A percentile compares a stretch with the other conserved stretches of the same genome.
phyloP scores from a whole-genome alignment of 2,888 invertebrate genomes.

The Parnassius mnemosyne region DNA sequence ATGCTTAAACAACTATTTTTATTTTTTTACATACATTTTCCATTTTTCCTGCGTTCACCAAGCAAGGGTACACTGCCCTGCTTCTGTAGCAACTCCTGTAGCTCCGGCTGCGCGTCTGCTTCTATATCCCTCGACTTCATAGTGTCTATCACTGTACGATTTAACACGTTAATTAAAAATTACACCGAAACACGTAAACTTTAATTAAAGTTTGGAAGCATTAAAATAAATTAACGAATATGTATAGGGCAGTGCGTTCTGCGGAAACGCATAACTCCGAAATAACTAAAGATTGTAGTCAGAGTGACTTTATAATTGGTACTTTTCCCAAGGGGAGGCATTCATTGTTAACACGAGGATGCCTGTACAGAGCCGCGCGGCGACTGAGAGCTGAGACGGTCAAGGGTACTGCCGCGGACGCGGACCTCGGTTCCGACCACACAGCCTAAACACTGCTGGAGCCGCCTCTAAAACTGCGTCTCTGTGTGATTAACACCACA shows the following conservation, averaged over 20 bases:
- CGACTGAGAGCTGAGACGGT: conserved; percentile 54
- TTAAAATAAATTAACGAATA: not conserved
- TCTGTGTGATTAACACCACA: too few species aligned
- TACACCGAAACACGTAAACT: conserved; percentile 24
- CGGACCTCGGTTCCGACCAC: conserved; percentile 41
- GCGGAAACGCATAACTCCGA: conserved; percentile 54
- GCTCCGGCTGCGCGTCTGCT: conserved; percentile 54
- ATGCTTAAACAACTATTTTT: not conserved
- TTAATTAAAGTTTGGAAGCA: conserved; percentile 29
- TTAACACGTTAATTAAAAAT: conserved; percentile 36
- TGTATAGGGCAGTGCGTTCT: conserved; percentile 31
- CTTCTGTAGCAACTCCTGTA: conserved; percentile 69
- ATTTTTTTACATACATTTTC: conserved; percentile 60
- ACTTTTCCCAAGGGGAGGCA: conserved; percentile 26
- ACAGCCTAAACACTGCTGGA: conserved; percentile 28
- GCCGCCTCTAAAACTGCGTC: not conserved
- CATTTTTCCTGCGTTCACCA: conserved; percentile 48
- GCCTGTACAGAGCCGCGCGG: conserved; percentile 59
- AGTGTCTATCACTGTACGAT: conserved; percentile 40
- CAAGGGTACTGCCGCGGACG: conserved; percentile 34
- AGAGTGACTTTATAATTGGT: conserved; percentile 44
- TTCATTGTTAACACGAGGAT: conserved; percentile 58
- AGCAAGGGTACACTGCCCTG: conserved; percentile 50
- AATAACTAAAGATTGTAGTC: conserved; percentile 38
- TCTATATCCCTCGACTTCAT: conserved; percentile 60